A percentile compares a stretch with the other conserved stretches of the same genome.
phyloP scores from a whole-genome alignment of 2,113 vertebrate genomes.

The Pygoscelis antarcticus region DNA sequence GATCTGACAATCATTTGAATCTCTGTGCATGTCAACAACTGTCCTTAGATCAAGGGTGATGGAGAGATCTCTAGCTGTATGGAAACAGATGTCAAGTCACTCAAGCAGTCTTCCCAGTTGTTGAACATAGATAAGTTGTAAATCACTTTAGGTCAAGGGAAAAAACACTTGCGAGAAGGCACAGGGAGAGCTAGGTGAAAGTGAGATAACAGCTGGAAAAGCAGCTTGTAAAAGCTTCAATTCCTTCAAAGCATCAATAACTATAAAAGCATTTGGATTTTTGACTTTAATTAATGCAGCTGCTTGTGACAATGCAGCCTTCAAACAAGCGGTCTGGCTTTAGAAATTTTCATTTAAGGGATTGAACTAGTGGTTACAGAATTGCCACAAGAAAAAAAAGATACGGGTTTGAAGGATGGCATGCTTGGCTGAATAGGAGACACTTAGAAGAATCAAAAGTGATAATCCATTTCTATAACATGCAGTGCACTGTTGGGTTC shows the following conservation, averaged over 20 bases:
- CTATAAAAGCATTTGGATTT: not conserved
- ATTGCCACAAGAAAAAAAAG: not conserved
- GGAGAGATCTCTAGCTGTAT: not conserved
- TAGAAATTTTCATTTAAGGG: not conserved
- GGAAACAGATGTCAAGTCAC: slow-evolving; percentile 31
- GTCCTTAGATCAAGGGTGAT: slow-evolving; percentile 9
- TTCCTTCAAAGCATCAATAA: not conserved
- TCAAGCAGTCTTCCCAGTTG: not conserved
- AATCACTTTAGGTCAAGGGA: not conserved
- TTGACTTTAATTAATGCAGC: not conserved
- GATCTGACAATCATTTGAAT: slow-evolving; percentile 30
- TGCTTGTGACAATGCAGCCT: not conserved
- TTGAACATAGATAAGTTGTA: slow-evolving; percentile 34
- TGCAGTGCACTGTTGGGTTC: not conserved
- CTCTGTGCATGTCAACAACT: slow-evolving; percentile 34
- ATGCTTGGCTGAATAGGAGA: not conserved
- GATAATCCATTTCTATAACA: not conserved
- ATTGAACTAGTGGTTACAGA: not conserved
- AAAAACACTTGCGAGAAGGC: not conserved
- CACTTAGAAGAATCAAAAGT: not conserved
- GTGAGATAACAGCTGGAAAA: not conserved
- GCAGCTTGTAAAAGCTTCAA: not conserved
- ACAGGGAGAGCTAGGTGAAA: not conserved
- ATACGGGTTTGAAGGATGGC: not conserved
- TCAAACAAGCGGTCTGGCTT: not conserved